A percentile compares a stretch with the other conserved stretches of the same genome.
Conservation (phyloP, 2,888 invertebrate genomes). For the Ferrisia virgata region DNA sequence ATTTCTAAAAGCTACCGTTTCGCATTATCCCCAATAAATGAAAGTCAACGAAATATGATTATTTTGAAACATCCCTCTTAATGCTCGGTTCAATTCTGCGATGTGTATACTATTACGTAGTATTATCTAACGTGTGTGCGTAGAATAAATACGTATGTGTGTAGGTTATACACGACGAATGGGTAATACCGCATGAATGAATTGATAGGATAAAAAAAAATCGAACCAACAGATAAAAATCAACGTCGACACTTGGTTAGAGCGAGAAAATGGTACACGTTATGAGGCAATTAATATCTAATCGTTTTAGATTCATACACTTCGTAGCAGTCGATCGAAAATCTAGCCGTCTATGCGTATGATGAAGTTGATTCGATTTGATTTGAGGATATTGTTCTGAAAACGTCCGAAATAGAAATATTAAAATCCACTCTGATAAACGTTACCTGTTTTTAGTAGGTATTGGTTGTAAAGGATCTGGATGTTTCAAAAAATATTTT, state of each 20-base stretch:
- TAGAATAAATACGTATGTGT: background rate
- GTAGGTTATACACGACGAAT: background rate
- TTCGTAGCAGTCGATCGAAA: background rate
- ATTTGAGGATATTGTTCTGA: too few species aligned
- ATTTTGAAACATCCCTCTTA: background rate
- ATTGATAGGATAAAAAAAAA: background rate
- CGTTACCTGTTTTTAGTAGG: too few species aligned
- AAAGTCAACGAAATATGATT: conserved; percentile 17
- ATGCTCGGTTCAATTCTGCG: background rate
- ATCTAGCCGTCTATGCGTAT: too few species aligned
- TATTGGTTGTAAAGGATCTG: too few species aligned
- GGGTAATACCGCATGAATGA: background rate
- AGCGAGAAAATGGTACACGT: background rate
- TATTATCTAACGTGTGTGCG: too few species aligned
- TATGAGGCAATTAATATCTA: background rate
- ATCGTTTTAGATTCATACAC: background rate
- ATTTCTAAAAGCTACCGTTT: conserved; percentile 13
- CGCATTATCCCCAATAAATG: conserved; percentile 9
- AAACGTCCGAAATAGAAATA: too few species aligned
- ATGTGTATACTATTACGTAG: background rate
- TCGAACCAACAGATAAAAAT: background rate
- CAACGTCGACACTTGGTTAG: background rate
- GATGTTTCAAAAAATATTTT: too few species aligned
- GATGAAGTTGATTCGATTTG: background rate
- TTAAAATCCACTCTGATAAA: too few species aligned